Base-by-base conservation (phyloP, 2,888 invertebrate genomes). In the Stictocephala bisonia region DNA sequence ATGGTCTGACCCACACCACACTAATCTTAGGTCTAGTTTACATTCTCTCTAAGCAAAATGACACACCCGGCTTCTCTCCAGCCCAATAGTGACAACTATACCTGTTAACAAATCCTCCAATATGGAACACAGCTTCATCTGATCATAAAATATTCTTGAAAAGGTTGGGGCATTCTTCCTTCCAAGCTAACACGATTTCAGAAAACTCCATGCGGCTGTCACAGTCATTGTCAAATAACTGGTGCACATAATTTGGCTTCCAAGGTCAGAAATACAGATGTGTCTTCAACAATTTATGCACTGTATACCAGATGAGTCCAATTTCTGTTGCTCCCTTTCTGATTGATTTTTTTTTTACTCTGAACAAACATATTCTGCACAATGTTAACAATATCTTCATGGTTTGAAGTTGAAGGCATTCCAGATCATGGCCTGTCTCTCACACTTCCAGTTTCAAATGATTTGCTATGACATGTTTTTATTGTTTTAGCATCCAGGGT, bases 161-260 rank as follows among this genome's bases (percentile, higher is more conserved):
- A 18, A 58, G 31, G 20, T 58, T 58, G 13, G 15, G 15, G 20
- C 3, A 58, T 58, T 58, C 9, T 58, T 58, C 58, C 15, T 58
- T 58, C 58, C 58, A 29, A 66, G 66, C 66, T 22, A 41, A 66
- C 66, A 66, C 41, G 35, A 41, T 24, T 31, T 66, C 27, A 44
- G 66, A 66, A 24, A 66, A 66, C 22, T 66, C 44, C 40, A 22
- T 66, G 44, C 24, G 35, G 22, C 20, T 60, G 13, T 60, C 60
- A 9, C 60, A 60, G 31, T 60, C 41, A 7, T 66, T 22, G 41
- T 66, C 24, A 41, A 40, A 58, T 20, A 29, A 27, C 35, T 58
- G 58, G 26, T 53, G 50, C 31, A 58, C 58, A 58, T 58, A 31
- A 66, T 41, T 66, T 11, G 66, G 66, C 15, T 66, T 66, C 44